Evolutionary conservation across 2,888 invertebrate species (phyloP).

Genomic region (Chrysolina haemoptera): DNA sequence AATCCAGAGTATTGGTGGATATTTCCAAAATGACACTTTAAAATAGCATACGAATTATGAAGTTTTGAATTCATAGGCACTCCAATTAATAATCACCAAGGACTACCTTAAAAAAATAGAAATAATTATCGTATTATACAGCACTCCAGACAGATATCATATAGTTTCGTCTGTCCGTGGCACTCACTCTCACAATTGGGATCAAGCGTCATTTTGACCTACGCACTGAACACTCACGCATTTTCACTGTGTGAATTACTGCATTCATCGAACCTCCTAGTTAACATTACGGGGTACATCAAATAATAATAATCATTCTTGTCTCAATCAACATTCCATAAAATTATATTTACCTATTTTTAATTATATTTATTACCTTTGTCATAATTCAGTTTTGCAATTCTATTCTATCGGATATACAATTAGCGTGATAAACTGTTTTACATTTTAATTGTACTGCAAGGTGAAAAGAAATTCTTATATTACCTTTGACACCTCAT

Average conservation of each 20-base stretch:
- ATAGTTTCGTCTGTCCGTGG: conserved; percentile 11
- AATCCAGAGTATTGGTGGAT: no score
- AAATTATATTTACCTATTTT: no score
- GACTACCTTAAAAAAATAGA: background rate
- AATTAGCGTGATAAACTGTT: no score
- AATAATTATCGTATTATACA: background rate
- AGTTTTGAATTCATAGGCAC: background rate
- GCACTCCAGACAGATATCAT: conserved; percentile 1
- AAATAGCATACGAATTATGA: background rate
- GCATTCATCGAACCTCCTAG: conserved; percentile 7
- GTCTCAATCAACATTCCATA: background rate
- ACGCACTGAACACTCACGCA: conserved; percentile 21
- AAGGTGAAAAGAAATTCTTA: no score
- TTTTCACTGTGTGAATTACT: conserved; percentile 21
- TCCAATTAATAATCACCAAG: background rate
- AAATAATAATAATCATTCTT: no score
- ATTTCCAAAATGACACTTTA: background rate
- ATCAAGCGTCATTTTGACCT: conserved; percentile 24
- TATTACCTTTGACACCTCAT: no score
- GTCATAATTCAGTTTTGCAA: no score
- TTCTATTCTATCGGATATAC: no score
- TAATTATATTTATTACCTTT: no score
- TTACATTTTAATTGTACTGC: no score
- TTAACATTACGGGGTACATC: conserved; percentile 10
- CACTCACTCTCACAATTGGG: conserved; percentile 16